Conservation (phyloP, 2,888 invertebrate species). For the Troilus luridus region DNA sequence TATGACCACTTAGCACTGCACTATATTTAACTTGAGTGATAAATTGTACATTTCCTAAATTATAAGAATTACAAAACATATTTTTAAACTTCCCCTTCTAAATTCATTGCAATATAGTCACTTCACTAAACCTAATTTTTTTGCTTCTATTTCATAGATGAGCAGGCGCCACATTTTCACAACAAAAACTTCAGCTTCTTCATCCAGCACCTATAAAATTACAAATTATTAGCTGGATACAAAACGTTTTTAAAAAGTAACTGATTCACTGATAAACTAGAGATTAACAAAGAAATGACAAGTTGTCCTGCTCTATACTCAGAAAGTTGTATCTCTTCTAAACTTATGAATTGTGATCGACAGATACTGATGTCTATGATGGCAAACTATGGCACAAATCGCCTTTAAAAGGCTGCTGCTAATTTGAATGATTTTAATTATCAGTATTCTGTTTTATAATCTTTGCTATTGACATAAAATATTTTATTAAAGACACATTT, state of each 20-base stretch:
- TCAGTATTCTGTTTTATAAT: too few species aligned
- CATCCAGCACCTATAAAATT: conserved; percentile 89
- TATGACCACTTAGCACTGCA: conserved; percentile 41
- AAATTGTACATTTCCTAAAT: conserved; percentile 33
- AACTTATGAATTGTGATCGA: too few species aligned
- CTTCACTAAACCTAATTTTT: conserved; percentile 88
- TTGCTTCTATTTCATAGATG: conserved; percentile 99
- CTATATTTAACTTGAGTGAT: conserved; percentile 12
- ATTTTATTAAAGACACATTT: too few species aligned
- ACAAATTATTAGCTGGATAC: background rate
- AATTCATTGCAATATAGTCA: conserved; percentile 57
- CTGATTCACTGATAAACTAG: background rate
- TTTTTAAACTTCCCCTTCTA: background rate
- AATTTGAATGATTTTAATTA: too few species aligned
- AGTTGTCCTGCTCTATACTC: too few species aligned
- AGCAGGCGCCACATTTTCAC: conserved; percentile 99
- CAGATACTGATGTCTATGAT: too few species aligned
- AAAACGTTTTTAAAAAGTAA: background rate
- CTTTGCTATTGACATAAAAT: too few species aligned
- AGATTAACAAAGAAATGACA: too few species aligned
- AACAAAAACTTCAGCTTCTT: conserved; percentile 99
- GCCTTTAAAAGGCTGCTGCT: too few species aligned
- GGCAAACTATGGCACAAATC: too few species aligned
- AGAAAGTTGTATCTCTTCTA: too few species aligned
- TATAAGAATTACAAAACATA: conserved; percentile 29